Base-by-base conservation (phyloP, 1,140 invertebrate species). In the Sweltsa coloradensis region DNA sequence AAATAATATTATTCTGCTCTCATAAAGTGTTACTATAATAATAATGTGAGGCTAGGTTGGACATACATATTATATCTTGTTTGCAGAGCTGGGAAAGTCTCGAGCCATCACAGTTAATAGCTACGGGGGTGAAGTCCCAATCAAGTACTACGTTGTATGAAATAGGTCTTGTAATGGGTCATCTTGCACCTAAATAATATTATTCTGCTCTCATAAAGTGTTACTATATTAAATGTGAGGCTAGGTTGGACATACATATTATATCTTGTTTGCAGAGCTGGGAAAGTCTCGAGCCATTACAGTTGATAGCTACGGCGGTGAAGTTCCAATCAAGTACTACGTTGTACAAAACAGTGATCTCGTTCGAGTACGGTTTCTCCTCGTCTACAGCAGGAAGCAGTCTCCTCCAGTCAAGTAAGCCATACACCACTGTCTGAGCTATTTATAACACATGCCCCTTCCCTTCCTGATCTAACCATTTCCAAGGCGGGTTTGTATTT, bases 291-390 rank as follows among this genome's bases (percentile, higher is more conserved):
- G 64, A 50, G 64, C 64, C 41, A 61, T 63, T 3, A 60, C 65
- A 19, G 51, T 53, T 31, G 63, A 69, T 53, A 67, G 72, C 42
- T 60, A 65, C 50, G 71, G 67, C 26, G 72, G 73, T 41, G 72
- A 69, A 58, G 69, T 81, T 40, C 80, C 79, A 29, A 69, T 79
- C 43, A 81, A 80, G 53, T 83, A 85, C 63, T 84, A 80, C 57
- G 64, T 87, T 37, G 81, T 85, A 19, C 72, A 71, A 41, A 86
- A 87, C 55, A 83, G 79, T 60, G 83, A 87, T 55, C 64, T 85
- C 46, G 69, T 89, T 9, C 70, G 80, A 55, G 69, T 89, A 7
- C 74, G 83, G 43, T 88, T 89, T 62, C 63, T 91, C 14, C 64
- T 91, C 19, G 70, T 90, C 11, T 90, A 86, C 53, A 75, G 73